Base-by-base conservation (phyloP, 2,888 invertebrate genomes). In the Myopa testacea region DNA sequence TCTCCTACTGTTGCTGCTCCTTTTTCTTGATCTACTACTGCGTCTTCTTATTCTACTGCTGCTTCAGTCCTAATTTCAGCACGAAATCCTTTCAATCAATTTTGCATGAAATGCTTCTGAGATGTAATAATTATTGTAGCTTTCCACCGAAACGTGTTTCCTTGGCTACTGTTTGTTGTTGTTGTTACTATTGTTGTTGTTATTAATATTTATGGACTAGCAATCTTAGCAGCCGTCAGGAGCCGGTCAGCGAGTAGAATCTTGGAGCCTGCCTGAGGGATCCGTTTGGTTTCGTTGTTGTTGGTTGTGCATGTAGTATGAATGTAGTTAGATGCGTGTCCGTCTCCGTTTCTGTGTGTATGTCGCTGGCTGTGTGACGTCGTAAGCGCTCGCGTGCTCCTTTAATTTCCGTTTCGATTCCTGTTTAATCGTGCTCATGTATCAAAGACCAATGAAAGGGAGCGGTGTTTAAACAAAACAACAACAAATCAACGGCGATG, bases 391-490 rank as follows among this genome's bases (percentile, higher is more conserved):
- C 85, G 84, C 84, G 82, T 86, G 84, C 82, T 83, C 83, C 84
- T 86, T 85, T 85, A 86, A 86, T 86, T 86, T 86, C 86, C 86
- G 84, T 81, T 83, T 83, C 83, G 81, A 83, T 40, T 14, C 84
- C 82, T 84, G 83, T 83, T 86, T 84, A 85, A 85, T 85, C 83
- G 85, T 83, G 83, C 85, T 83, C 81, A 76, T 58, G 58, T 6
- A 58, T n/a, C 12, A 69, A 45, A 50, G 26, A n/a, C 45, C 6
- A 10, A 45, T 6, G 10, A 45, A 45, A 45, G 7, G 45, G 10
- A 45, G 10, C 7, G 45, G 7, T 45, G 45, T 10, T 8, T 45
- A 45, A 45, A 45, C 45, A 10, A 6, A 8, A 45, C 45, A 45
- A 45, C 45, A 45, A 45, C 45, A 8, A 45, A 8, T 40, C 45